Evolutionary conservation across 2,888 invertebrate genomes (phyloP), one percentile per base, ranked within the genome.

Genomic region (Polylopha cassiicola): DNA sequence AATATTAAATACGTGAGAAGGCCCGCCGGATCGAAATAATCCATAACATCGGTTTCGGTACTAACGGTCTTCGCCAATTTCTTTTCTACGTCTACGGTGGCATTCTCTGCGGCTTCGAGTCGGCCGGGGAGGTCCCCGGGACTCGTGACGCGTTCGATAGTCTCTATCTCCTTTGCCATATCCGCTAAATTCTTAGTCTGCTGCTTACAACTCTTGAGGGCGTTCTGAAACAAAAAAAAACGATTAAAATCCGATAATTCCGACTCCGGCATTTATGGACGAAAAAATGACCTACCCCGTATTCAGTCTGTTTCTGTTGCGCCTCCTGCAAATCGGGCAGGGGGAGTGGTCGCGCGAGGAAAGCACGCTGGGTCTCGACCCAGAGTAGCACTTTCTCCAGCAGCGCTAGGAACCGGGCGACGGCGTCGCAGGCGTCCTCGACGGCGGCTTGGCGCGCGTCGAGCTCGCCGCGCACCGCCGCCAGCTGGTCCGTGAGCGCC

Each of bases 111-210:
- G 65, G 93, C 91, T 59, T 94, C 91, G 61, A 97, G 88, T 71
- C 95, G 93, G 41, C 92, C 91, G 42, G 94, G 93, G 51, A 97
- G 87, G 69, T 95, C 93, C 34, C 94, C 95, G 22, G 94, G 92
- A 69, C 90, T 93, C 17, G 95, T 95, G 2, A 93, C 91, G 61
- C 92, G 91, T 53, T 91, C 90, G 50, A 97, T 95, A 42, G 90
- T 88, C 62, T 95, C 95, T 65, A 97, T 86, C 77, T 96, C 95
- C 71, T 93, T 95, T 32, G 92, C 91, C 96, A 97, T 97, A 71
- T 97, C 96, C 59, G 93, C 92, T 65, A 96, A 85, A 72, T 95
- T 93, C 77, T 95, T 95, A 51, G 92, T 91, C 67, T 93, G 93
- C 62, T 91, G 90, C 78, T 95, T 96, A 81, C 95, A 93, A 78